These are phyloP conservation scores for Rhopalosiphum maidis DNA, from an alignment of 1,140 invertebrate species.

Conservation along the genomic window DNA sequence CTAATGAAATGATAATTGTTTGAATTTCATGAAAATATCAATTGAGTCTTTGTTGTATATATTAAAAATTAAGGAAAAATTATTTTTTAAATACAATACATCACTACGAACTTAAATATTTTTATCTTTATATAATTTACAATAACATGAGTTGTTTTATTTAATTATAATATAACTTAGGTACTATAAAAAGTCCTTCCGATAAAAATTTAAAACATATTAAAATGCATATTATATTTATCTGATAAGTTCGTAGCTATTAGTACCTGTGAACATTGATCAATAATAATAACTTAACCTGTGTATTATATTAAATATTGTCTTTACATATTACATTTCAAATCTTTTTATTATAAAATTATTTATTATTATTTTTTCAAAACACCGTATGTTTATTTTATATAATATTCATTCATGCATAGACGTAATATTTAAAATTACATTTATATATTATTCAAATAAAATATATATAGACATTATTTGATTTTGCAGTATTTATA, in stretches of 20 bases:
- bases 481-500: neutral
- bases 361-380: neutral
- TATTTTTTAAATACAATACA: neutral
- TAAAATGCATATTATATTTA: neutral
- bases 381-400: neutral
- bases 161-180: too few species aligned
- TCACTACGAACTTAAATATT: neutral
- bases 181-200: too few species aligned
- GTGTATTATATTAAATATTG: neutral
- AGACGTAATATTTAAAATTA: neutral
- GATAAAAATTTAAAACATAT: too few species aligned
- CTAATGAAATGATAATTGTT: neutral
- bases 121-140: neutral
- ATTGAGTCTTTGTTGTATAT: neutral
- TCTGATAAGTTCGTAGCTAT: neutral
- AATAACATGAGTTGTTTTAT: neutral
- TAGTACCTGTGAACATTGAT: neutral
- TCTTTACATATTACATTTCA: neutral
- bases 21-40: neutral
- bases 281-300: neutral
- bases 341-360: neutral
- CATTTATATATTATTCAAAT: neutral
- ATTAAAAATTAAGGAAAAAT: neutral
- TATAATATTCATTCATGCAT: neutral
- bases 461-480: neutral